Evolutionary conservation across 2,797 vertebrate genomes (phyloP).

Genomic region (Alcedo atthis): DNA sequence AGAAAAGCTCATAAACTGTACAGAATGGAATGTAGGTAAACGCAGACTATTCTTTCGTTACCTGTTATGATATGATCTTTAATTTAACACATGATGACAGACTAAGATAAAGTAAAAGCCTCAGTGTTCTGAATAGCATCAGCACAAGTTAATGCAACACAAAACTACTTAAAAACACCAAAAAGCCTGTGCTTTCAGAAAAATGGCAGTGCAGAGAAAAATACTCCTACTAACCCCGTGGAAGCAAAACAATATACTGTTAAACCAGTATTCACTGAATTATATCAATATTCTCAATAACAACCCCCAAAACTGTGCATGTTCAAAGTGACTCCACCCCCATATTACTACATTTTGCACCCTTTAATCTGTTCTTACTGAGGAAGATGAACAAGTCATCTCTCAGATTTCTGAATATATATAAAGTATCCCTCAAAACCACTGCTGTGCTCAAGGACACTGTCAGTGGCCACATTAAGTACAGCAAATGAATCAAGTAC

Average conservation of each 20-base stretch:
- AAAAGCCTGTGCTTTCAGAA: not conserved
- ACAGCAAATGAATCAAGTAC: not conserved
- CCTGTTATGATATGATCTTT: not conserved
- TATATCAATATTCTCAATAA: not conserved
- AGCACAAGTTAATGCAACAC: not conserved
- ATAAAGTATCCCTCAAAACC: not conserved
- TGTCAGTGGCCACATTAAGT: not conserved
- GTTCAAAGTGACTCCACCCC: not conserved
- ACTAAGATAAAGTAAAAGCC: not conserved
- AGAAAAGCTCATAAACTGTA: slow-evolving; percentile 12
- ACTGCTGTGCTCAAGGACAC: not conserved
- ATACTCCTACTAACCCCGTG: not conserved
- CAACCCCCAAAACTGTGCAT: not conserved
- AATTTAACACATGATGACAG: slow-evolving; percentile 21
- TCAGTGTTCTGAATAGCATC: not conserved
- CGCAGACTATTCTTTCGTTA: not conserved
- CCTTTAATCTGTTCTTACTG: not conserved
- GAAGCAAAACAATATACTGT: not conserved
- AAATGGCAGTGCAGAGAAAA: not conserved
- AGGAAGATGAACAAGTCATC: not conserved
- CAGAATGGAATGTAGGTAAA: not conserved
- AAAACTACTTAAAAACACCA: not conserved
- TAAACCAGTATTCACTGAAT: not conserved
- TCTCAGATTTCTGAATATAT: not conserved
- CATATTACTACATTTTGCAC: not conserved